Conservation (phyloP, 2,113 vertebrate genomes). For the Coptodon rendalli region DNA sequence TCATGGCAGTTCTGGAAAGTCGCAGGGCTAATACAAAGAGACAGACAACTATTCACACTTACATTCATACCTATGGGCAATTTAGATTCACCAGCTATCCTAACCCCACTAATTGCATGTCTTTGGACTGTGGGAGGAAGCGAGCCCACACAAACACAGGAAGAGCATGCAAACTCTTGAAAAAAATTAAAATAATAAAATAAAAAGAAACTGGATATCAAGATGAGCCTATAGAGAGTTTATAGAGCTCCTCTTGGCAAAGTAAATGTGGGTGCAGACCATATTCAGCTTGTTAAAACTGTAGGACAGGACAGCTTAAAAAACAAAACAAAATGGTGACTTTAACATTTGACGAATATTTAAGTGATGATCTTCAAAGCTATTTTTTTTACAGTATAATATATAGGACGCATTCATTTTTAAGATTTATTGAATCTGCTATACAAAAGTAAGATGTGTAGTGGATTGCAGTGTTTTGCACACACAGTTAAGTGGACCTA, state of each 20-base stretch:
- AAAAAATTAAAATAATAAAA: background rate
- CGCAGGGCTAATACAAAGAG: background rate
- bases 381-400: background rate
- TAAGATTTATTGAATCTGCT: background rate
- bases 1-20: background rate
- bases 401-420: background rate
- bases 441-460: background rate
- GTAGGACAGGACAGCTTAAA: background rate
- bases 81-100: background rate
- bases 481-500: background rate
- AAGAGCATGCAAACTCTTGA: background rate
- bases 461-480: background rate
- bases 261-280: background rate
- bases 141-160: background rate
- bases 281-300: background rate
- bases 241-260: background rate
- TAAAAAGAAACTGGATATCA: background rate
- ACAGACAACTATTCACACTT: background rate
- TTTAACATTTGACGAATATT: background rate
- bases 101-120: background rate
- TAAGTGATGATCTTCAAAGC: background rate
- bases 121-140: background rate
- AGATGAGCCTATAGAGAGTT: background rate
- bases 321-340: background rate
- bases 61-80: background rate